A percentile compares a stretch with the other conserved stretches of the same genome.
Conservation (phyloP, 2,888 invertebrate genomes). For the Blastobasis adustella region DNA sequence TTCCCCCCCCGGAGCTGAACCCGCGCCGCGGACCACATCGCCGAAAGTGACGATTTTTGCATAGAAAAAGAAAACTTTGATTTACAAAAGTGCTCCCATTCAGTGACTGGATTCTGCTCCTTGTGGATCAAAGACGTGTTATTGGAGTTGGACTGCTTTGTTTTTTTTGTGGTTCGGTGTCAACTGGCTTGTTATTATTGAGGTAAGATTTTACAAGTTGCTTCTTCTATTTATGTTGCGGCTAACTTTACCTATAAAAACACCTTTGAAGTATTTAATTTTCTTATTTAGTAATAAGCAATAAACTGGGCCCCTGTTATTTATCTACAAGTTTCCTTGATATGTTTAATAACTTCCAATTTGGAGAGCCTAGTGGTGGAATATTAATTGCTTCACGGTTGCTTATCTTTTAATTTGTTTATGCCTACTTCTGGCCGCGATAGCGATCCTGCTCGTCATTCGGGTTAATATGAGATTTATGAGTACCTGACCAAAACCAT, state of each 20-base stretch:
- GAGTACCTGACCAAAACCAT: too few relatives aligned
- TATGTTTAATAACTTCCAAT: too few relatives aligned
- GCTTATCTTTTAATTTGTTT: not conserved
- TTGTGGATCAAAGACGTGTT: constrained; percentile 28
- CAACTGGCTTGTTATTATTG: not conserved
- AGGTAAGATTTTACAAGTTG: not conserved
- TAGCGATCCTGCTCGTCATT: not conserved
- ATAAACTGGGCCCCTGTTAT: not conserved
- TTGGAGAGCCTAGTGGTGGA: too few relatives aligned
- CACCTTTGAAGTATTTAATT: too few relatives aligned
- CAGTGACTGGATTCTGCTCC: constrained; percentile 47
- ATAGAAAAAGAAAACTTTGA: constrained; percentile 37
- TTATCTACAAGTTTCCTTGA: not conserved
- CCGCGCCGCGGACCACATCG: constrained; percentile 19
- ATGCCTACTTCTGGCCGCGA: not conserved
- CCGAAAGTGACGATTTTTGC: constrained; percentile 45
- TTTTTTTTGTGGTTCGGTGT: constrained; percentile 6
- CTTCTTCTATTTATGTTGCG: too few relatives aligned
- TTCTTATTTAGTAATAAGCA: too few relatives aligned
- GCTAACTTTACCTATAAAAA: too few relatives aligned
- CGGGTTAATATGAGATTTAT: not conserved
- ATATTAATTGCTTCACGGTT: not conserved
- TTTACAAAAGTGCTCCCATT: constrained; percentile 31
- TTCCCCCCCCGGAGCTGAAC: constrained; percentile 8
- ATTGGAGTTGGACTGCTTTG: constrained; percentile 23